Conservation (phyloP, 2,888 invertebrate species). For the Nowickia ferox region DNA sequence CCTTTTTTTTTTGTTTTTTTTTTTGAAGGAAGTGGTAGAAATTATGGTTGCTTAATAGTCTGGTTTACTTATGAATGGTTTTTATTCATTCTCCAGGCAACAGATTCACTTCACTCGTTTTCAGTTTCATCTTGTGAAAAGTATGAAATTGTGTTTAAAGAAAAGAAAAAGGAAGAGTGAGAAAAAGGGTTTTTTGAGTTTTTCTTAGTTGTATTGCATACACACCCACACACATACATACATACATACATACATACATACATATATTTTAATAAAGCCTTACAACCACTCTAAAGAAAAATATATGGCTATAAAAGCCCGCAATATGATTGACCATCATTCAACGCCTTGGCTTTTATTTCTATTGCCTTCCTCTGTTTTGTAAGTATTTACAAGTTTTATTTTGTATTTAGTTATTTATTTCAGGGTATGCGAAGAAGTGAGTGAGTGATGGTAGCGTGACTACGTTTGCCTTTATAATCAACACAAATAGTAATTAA, state of each 20-base stretch:
- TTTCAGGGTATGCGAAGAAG: conserved; percentile 18
- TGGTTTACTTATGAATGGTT: conserved; percentile 56
- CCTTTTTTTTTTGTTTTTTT: too few species aligned
- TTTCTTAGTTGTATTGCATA: conserved; percentile 20
- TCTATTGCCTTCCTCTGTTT: conserved; percentile 50
- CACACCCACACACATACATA: too few species aligned
- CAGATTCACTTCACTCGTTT: conserved; percentile 9
- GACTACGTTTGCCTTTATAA: not conserved
- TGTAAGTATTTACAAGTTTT: conserved; percentile 38
- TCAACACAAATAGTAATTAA: too few species aligned
- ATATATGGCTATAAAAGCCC: conserved; percentile 36
- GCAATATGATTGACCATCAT: conserved; percentile 66
- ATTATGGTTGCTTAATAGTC: conserved; percentile 60
- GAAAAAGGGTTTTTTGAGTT: conserved; percentile 35
- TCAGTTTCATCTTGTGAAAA: conserved; percentile 51
- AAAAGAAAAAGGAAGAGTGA: not conserved
- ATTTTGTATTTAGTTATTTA: conserved; percentile 50
- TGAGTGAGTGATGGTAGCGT: not conserved
- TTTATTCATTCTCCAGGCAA: conserved; percentile 18
- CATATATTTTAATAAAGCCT: conserved; percentile 40
- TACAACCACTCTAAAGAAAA: conserved; percentile 51
- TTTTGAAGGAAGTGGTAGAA: conserved; percentile 36
- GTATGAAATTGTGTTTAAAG: conserved; percentile 27
- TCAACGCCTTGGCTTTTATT: conserved; percentile 66
- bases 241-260: too few species aligned